Evolutionary conservation across 2,113 vertebrate species (phyloP).

Genomic region (Pteruthius melanotis): DNA sequence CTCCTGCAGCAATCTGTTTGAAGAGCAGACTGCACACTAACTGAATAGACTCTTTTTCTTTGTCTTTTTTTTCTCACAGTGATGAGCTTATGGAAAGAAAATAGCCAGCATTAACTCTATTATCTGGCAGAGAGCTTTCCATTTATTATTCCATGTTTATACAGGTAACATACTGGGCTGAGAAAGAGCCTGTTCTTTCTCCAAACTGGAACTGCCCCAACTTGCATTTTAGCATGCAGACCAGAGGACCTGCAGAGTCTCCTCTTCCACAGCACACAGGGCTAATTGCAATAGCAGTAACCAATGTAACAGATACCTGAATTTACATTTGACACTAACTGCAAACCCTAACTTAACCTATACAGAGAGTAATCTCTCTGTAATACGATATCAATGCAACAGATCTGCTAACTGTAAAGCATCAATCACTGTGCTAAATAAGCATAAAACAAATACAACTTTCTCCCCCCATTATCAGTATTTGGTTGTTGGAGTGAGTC

Average conservation of each 20-base stretch:
- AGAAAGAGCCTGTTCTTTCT: neutral
- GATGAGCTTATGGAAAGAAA: neutral
- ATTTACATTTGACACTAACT: neutral
- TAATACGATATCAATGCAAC: neutral
- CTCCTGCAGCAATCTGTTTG: neutral
- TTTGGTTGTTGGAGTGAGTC: neutral
- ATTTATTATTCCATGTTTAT: neutral
- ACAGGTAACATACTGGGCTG: fast-evolving
- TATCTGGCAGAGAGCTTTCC: neutral
- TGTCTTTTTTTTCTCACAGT: neutral
- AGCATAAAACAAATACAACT: neutral
- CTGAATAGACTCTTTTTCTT: neutral
- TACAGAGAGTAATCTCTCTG: neutral
- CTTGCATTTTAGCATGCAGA: neutral
- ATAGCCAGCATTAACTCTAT: neutral
- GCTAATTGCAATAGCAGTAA: neutral
- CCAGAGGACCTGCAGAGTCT: neutral
- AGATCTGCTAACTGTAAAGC: neutral
- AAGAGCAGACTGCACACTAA: neutral
- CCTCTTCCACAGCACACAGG: neutral
- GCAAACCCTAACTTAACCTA: neutral
- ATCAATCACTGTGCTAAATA: neutral
- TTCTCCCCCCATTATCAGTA: neutral
- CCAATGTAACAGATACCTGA: neutral
- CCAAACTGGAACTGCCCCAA: neutral